These are phyloP conservation scores for Drosophila prostipennis DNA, from an alignment of 2,888 invertebrate species.

Conservation along the genomic window DNA sequence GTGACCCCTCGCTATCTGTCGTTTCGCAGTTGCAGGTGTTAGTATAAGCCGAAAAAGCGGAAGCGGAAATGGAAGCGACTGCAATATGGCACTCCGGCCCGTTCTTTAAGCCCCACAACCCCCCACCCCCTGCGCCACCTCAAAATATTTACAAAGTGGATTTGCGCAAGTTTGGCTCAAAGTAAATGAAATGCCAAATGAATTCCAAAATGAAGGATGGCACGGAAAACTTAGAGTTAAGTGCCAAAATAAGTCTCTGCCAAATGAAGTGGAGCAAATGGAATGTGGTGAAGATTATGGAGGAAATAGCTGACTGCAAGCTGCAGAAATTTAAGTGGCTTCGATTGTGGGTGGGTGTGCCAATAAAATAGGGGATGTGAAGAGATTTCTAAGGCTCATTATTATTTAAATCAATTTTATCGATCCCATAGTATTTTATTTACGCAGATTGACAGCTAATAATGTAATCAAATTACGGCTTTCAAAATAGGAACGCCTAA, in stretches of 20 bases:
- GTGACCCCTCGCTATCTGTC: constrained; percentile 55
- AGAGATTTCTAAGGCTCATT: too few relatives aligned
- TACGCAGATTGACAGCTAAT: not conserved
- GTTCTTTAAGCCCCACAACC: not conserved
- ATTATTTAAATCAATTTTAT: too few relatives aligned
- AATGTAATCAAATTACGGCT: not conserved
- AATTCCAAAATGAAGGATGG: constrained; percentile 60
- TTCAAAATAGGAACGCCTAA: not conserved
- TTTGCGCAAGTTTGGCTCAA: constrained; percentile 63
- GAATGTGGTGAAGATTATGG: constrained; percentile 11
- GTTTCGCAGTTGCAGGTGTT: constrained; percentile 51
- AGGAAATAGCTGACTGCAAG: constrained; percentile 2
- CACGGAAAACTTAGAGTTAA: constrained; percentile 33
- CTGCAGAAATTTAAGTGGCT: not conserved
- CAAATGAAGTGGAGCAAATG: constrained; percentile 53
- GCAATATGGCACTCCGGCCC: constrained; percentile 53
- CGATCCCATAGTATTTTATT: too few relatives aligned
- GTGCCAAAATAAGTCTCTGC: constrained; percentile 67
- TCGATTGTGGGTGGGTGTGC: not conserved
- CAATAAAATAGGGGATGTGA: too few relatives aligned
- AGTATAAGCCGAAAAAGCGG: constrained; percentile 21
- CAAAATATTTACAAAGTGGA: constrained; percentile 76
- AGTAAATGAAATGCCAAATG: constrained; percentile 63
- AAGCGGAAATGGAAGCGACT: constrained; percentile 35
- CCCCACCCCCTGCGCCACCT: not conserved